A percentile compares a stretch with the other conserved stretches of the same genome.
Conservation (phyloP, 2,797 vertebrate genomes). For the Anolis apletophallus region DNA sequence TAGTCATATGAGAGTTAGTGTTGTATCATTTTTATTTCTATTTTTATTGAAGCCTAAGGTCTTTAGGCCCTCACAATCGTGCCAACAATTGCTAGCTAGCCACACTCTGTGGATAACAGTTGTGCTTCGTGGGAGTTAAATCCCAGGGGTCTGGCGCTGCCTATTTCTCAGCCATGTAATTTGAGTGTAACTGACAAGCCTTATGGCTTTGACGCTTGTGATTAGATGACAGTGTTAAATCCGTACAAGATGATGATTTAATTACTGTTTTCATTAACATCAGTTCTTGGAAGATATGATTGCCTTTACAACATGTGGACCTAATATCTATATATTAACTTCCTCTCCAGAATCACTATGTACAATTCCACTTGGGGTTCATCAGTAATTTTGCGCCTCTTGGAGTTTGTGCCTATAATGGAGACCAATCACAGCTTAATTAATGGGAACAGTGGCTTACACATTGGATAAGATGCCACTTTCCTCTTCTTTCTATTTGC, state of each 20-base stretch:
- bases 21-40: neutral
- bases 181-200: slow-evolving; percentile 25
- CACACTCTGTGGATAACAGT: neutral
- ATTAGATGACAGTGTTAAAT: slow-evolving; percentile 42
- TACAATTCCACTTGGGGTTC: slow-evolving; percentile 31
- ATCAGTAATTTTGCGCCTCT: neutral
- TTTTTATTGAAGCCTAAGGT: neutral
- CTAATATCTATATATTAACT: slow-evolving; percentile 39
- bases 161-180: neutral
- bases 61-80: neutral
- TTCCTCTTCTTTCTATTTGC: slow-evolving; percentile 41
- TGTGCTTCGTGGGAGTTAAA: neutral
- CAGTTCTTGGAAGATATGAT: slow-evolving; percentile 42
- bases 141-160: neutral
- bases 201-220: slow-evolving; percentile 18
- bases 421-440: slow-evolving; percentile 65
- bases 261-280: slow-evolving; percentile 28
- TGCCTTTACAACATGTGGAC: slow-evolving; percentile 27
- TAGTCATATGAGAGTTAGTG: neutral
- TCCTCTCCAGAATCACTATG: slow-evolving; percentile 48
- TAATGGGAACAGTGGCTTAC: slow-evolving; percentile 59
- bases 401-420: slow-evolving; percentile 54
- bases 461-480: neutral
- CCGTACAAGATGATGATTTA: slow-evolving; percentile 31
- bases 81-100: neutral